Evolutionary conservation across 37 sponge, comb jelly and placozoan genomes (phyloP).

Genomic region (Corticium candelabrum): DNA sequence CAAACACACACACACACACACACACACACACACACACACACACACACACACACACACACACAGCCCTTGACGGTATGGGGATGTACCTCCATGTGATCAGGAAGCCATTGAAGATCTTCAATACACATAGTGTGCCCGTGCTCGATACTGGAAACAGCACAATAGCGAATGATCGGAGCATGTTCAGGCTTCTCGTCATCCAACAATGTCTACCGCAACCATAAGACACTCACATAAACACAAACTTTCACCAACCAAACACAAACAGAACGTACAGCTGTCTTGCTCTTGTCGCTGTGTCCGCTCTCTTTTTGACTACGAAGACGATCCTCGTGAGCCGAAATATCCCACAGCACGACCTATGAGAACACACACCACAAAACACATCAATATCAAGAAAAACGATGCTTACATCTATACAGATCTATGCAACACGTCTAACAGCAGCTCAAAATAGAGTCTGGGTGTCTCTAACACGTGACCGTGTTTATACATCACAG

Average conservation of each 20-base stretch:
- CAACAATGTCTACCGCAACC: constrained; percentile 2
- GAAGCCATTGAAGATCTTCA: constrained; percentile 80
- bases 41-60: no score
- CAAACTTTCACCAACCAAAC: neutral
- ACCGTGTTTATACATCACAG: no score
- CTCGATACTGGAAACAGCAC: constrained; percentile 76
- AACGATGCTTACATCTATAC: no score
- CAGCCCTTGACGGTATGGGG: no score
- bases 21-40: no score
- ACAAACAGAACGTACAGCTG: neutral
- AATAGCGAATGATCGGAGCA: constrained; percentile 73
- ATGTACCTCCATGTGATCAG: constrained; percentile 76
- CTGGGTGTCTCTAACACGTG: no score
- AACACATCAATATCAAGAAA: no score
- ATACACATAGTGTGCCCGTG: constrained; percentile 65
- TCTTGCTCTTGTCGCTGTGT: constrained; percentile 19
- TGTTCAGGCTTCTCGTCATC: constrained; percentile 46
- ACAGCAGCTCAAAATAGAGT: no score
- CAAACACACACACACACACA: no score
- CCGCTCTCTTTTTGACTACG: constrained; percentile 42
- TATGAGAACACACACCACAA: no score
- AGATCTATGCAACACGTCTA: no score
- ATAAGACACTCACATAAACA: neutral
- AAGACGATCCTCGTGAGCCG: constrained; percentile 55
- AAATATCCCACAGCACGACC: constrained; percentile 91